Base-by-base conservation (phyloP, 2,113 vertebrate species). In the Austrofundulus limnaeus region DNA sequence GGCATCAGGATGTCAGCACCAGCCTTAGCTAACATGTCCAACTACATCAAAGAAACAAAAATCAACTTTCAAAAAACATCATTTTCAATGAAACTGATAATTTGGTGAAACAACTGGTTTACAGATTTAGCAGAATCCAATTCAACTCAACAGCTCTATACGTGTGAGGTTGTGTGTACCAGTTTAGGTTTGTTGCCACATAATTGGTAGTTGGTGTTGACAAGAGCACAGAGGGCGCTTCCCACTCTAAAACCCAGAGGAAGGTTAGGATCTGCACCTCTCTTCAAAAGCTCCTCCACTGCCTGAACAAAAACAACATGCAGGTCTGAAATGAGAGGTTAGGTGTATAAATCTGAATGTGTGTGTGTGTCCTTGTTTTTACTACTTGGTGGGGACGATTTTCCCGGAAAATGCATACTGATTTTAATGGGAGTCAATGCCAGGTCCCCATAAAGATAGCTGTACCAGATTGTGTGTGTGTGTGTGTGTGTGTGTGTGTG, bases 221-320 rank as follows among this genome's bases (percentile, higher is more conserved):
- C 78, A 13, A 88, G 84, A 0, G 92, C 86, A 59, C 95, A 95
- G 20, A 96, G 79, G 3, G 93, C 92, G 0, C 78, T 95, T 80
- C 94, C 93, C 68, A 95, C 47, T 28, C 68, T 77, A 11, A 11
- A 52, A 43, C 88, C 85, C 54, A 96, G 86, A 0, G 74, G 84
- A 31, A 94, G 72, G 84, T 95, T 95, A 25, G 94, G 93, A 78
- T 96, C 89, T 1, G 93, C 94, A 1, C 93, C 92, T 0, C 71
- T 75, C 1, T 87, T 86, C 70, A 96, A 64, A 21, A 96, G 92
- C 80, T 93, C 90, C 59, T 90, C 89, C 55, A 94, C 92, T 0
- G 93, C 90, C 95, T 96, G 68, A 7, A 11, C 0, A 57, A 31
- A 19, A 0, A 79, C 55, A 47, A 43, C 5, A 1, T 28, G 43